Evolutionary conservation across 1,140 invertebrate genomes (phyloP).

Genomic region (Drosophila sturtevanti): DNA sequence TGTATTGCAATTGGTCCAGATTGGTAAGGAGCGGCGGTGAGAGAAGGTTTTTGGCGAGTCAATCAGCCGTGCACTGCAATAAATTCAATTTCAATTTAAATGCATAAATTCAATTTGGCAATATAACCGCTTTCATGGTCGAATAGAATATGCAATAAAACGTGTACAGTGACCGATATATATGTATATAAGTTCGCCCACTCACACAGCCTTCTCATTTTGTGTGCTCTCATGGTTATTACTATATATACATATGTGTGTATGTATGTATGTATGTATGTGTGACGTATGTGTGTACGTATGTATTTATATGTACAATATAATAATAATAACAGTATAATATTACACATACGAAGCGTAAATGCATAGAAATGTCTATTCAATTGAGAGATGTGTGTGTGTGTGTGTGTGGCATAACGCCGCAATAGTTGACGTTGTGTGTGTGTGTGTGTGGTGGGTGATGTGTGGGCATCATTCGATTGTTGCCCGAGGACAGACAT

Average conservation of each 20-base stretch:
- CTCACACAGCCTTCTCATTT: background rate
- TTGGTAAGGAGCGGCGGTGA: background rate
- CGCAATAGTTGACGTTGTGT: conserved; percentile 15
- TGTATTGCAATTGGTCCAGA: background rate
- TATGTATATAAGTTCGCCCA: background rate
- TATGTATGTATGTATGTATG: background rate
- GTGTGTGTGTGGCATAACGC: background rate
- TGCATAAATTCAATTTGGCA: conserved; percentile 21
- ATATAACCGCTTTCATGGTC: conserved; percentile 27
- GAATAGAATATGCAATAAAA: conserved; percentile 39
- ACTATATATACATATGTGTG: conserved; percentile 16
- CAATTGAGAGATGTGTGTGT: conserved; percentile 8
- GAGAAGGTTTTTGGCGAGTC: background rate
- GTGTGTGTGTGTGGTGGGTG: background rate
- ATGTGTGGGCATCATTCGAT: conserved; percentile 33
- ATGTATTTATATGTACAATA: conserved; percentile 6
- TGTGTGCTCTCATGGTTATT: background rate
- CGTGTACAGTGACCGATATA: conserved; percentile 8
- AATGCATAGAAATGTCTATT: conserved; percentile 20
- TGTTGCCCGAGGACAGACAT: conserved; percentile 40
- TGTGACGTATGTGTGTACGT: background rate
- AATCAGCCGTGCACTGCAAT: background rate
- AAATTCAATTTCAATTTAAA: conserved; percentile 16
- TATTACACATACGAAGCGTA: conserved; percentile 48
- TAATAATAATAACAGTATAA: conserved; percentile 8